A percentile compares a stretch with the other conserved stretches of the same genome.
These are phyloP conservation scores for Peromyscus maniculatus DNA, from an alignment of 2,113 vertebrate species.

Conservation along the genomic window DNA sequence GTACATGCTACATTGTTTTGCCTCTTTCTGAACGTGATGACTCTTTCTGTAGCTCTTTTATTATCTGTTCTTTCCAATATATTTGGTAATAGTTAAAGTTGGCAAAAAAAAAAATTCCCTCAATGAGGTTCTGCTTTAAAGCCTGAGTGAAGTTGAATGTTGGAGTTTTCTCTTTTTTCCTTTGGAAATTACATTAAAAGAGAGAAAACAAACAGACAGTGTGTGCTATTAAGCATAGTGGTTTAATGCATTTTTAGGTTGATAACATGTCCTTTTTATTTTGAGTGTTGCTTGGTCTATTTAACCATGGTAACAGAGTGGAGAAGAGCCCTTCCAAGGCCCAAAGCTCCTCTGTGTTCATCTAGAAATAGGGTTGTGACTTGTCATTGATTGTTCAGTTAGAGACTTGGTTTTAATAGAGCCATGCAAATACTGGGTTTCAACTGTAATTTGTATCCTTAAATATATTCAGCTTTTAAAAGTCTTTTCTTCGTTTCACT, in stretches of 20 bases:
- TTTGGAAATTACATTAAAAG: neutral
- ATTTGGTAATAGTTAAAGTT: constrained; percentile 61
- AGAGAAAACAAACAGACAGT: neutral
- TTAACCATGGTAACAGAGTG: neutral
- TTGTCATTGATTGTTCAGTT: neutral
- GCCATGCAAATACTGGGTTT: neutral
- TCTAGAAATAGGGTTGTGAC: neutral
- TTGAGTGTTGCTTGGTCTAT: neutral
- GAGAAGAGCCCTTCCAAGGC: neutral
- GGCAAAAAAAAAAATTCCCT: constrained; percentile 1
- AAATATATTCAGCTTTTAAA: neutral
- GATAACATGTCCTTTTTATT: neutral
- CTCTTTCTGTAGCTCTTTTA: neutral
- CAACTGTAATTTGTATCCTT: neutral
- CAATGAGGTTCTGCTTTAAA: neutral
- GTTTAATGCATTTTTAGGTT: neutral
- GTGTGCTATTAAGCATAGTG: neutral
- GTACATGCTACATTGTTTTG: constrained; percentile 56
- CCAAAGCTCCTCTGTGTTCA: neutral
- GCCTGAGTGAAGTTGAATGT: neutral
- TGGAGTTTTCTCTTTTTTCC: neutral
- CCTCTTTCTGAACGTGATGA: constrained; percentile 26
- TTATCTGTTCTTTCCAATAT: neutral
- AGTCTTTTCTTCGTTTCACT: constrained; percentile 21
- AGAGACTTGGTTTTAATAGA: neutral